Percentiles rank a stretch among this genome's conserved stretches.
Conservation (phyloP, 1,140 invertebrate species). For the Mizuhopecten yessoensis region DNA sequence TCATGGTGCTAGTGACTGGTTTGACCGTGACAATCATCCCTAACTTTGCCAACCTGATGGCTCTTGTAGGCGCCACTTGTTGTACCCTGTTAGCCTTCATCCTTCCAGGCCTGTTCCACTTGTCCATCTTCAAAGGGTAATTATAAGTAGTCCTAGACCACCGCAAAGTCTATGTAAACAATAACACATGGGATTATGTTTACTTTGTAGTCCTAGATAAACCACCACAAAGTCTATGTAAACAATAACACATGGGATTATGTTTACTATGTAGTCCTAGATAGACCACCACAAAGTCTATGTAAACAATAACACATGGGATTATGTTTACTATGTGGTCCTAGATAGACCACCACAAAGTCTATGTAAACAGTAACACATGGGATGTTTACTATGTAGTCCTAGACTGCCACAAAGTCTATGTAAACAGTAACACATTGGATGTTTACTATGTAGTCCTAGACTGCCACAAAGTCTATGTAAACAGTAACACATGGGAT, state of each 20-base stretch:
- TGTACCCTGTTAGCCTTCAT: constrained; percentile 84
- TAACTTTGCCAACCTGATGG: constrained; percentile 84
- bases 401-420: constrained; percentile 49
- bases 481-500: too few relatives aligned
- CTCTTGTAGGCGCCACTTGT: constrained; percentile 84
- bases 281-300: too few relatives aligned
- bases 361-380: too few relatives aligned
- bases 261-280: too few relatives aligned
- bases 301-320: not conserved
- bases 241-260: too few relatives aligned
- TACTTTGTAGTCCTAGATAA: not conserved
- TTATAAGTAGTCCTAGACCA: constrained; percentile 57
- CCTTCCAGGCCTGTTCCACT: constrained; percentile 84
- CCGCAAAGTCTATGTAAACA: too few relatives aligned
- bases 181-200: too few relatives aligned
- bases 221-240: too few relatives aligned
- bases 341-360: too few relatives aligned
- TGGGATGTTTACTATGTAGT: not conserved
- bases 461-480: too few relatives aligned
- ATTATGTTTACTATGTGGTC: too few relatives aligned
- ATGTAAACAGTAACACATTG: too few relatives aligned
- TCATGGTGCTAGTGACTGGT: constrained; percentile 82
- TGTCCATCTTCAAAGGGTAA: constrained; percentile 82
- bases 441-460: not conserved
- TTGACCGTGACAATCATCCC: constrained; percentile 84